phyloP scores from a whole-genome alignment of 2,797 vertebrate genomes.

The Euthynnus affinis region DNA sequence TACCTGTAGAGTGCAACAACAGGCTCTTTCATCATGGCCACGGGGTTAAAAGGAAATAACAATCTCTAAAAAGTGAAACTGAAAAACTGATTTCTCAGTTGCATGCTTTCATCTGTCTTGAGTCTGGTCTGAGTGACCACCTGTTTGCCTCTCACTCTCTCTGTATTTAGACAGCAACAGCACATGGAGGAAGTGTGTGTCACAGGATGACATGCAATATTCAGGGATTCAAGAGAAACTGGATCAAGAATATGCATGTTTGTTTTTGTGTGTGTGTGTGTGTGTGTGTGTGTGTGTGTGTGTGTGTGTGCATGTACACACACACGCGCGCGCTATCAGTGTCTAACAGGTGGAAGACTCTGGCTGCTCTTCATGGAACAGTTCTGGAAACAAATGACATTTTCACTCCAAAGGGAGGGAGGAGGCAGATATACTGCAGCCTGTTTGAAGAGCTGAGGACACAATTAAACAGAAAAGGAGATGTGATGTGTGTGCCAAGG shows the following conservation, averaged over 20 bases:
- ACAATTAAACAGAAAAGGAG: slow-evolving; percentile 46
- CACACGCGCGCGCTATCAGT: slow-evolving; percentile 57
- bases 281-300: slow-evolving; percentile 13
- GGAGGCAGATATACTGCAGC: slow-evolving; percentile 10
- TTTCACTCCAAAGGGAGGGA: slow-evolving; percentile 52
- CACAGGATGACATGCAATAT: slow-evolving; percentile 34
- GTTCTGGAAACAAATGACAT: slow-evolving; percentile 75
- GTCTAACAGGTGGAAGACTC: slow-evolving; percentile 74
- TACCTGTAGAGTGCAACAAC: slow-evolving; percentile 48
- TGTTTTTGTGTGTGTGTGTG: slow-evolving; percentile 22
- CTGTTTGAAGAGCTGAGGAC: slow-evolving; percentile 46
- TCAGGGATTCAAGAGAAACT: slow-evolving; percentile 31
- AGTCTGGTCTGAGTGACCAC: neutral
- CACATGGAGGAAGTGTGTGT: slow-evolving; percentile 31
- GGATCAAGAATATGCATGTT: slow-evolving; percentile 26
- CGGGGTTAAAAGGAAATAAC: slow-evolving; percentile 43
- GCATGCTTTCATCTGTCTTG: slow-evolving; percentile 22
- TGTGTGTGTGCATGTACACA: slow-evolving; percentile 9
- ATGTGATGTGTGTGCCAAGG: slow-evolving; percentile 3
- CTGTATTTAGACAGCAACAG: slow-evolving; percentile 31
- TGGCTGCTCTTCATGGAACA: slow-evolving; percentile 67
- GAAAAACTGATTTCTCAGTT: slow-evolving; percentile 24
- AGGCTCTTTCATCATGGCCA: slow-evolving; percentile 22
- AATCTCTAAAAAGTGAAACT: slow-evolving; percentile 4
- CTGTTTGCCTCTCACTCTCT: neutral